Conservation (phyloP, 2,113 vertebrate genomes). For the Megatriorchis doriae region DNA sequence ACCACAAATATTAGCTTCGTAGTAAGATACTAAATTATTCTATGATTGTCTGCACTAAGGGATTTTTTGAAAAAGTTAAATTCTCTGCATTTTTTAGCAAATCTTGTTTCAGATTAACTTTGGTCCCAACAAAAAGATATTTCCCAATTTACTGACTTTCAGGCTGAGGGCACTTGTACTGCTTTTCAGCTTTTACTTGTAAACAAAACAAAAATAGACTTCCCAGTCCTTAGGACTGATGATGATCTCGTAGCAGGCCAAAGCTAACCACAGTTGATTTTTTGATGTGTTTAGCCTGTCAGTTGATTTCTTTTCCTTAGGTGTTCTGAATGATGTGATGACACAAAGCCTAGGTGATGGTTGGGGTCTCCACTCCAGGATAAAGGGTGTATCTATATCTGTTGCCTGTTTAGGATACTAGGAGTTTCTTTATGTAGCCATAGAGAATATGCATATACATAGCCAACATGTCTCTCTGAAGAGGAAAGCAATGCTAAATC, state of each 20-base stretch:
- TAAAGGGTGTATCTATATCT: too few relatives aligned
- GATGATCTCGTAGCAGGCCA: not conserved
- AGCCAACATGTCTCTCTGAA: not conserved
- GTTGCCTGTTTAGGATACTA: too few relatives aligned
- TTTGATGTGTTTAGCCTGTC: not conserved
- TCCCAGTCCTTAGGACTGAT: not conserved
- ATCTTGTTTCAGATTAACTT: not conserved
- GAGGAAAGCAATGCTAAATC: not conserved
- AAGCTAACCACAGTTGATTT: not conserved
- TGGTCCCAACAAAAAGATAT: not conserved
- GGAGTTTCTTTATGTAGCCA: too few relatives aligned
- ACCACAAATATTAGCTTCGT: not conserved
- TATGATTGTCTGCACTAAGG: not conserved
- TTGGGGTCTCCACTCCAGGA: not conserved
- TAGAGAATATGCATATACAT: too few relatives aligned
- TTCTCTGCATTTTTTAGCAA: not conserved
- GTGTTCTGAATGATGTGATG: not conserved
- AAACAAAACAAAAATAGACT: conserved; percentile 30
- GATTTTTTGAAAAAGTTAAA: not conserved
- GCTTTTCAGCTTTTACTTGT: conserved; percentile 1
- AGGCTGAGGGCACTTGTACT: not conserved
- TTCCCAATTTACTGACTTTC: not conserved
- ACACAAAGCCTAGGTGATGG: not conserved
- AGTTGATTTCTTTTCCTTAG: not conserved
- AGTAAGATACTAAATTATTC: not conserved